phyloP scores from a whole-genome alignment of 2,797 vertebrate species.

The Sylvilagus floridanus region DNA sequence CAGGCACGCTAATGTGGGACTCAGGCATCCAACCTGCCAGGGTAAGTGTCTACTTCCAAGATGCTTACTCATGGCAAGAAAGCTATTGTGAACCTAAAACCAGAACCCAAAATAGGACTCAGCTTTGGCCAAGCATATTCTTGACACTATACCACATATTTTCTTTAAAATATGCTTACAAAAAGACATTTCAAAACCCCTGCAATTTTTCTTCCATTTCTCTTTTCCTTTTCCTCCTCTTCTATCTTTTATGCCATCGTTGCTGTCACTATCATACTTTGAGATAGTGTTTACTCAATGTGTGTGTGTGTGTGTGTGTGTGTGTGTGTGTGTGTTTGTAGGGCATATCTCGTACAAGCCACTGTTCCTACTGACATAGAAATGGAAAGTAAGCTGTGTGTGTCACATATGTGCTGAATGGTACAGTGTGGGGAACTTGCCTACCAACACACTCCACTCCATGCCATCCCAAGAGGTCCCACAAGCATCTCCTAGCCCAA shows the following conservation, averaged over 20 bases:
- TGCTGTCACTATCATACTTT: not conserved
- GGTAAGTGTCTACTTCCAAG: not conserved
- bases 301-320: slow-evolving; percentile 27
- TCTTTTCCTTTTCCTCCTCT: not conserved
- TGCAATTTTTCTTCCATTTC: not conserved
- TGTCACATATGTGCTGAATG: not conserved
- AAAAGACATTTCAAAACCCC: not conserved
- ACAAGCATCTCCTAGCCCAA: not conserved
- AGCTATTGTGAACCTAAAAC: not conserved
- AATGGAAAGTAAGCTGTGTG: not conserved
- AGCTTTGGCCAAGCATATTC: not conserved
- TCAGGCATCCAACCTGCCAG: no score
- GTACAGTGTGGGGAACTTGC: not conserved
- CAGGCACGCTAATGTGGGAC: no score
- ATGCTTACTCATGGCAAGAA: not conserved
- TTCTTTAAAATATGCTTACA: not conserved
- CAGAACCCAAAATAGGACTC: not conserved
- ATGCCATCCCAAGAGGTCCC: not conserved
- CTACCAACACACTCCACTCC: not conserved
- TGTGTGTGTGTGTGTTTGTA: slow-evolving; percentile 38
- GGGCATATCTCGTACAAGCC: not conserved
- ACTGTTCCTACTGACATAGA: not conserved
- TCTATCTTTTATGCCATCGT: not conserved
- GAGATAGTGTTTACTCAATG: not conserved
- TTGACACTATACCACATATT: not conserved